Evolutionary conservation across 2,888 invertebrate genomes (phyloP).

Genomic region (Lasioglossum figueresi): DNA sequence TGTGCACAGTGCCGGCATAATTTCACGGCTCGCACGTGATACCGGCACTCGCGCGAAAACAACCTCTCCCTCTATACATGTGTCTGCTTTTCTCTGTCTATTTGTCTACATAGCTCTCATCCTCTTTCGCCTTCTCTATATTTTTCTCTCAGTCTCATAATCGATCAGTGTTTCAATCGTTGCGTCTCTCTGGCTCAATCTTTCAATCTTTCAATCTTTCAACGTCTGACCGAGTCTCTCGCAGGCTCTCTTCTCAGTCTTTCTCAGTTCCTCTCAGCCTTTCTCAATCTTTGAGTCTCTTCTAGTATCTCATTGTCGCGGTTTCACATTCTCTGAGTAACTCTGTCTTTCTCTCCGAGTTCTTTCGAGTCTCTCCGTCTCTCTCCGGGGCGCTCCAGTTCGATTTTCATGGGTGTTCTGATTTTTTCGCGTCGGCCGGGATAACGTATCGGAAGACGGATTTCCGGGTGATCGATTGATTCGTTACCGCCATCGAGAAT

Average conservation of each 20-base stretch:
- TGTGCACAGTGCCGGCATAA: slow-evolving; percentile 73
- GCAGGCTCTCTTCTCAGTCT: too few relatives aligned
- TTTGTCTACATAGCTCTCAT: neutral
- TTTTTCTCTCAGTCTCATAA: neutral
- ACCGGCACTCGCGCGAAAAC: slow-evolving; percentile 44
- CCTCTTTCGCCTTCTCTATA: neutral
- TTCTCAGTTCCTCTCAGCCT: too few relatives aligned
- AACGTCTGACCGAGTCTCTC: too few relatives aligned
- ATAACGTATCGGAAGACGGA: slow-evolving; percentile 23
- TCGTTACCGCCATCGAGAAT: slow-evolving; percentile 6
- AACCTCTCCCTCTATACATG: neutral
- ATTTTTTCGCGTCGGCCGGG: neutral
- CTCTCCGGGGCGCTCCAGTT: neutral
- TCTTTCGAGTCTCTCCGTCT: neutral
- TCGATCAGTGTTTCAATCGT: too few relatives aligned
- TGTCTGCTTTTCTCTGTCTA: neutral
- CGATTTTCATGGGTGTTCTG: neutral
- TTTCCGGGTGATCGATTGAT: slow-evolving; percentile 19
- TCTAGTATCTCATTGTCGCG: too few relatives aligned
- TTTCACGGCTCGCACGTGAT: slow-evolving; percentile 77
- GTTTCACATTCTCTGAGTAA: too few relatives aligned
- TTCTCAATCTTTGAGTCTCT: too few relatives aligned
- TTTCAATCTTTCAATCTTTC: too few relatives aligned
- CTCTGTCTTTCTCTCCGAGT: too few relatives aligned
- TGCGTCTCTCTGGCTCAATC: neutral